A percentile compares a stretch with the other conserved stretches of the same genome.
Evolutionary conservation across 2,888 invertebrate genomes (phyloP).

Genomic region (Pediacus dermestoides): DNA sequence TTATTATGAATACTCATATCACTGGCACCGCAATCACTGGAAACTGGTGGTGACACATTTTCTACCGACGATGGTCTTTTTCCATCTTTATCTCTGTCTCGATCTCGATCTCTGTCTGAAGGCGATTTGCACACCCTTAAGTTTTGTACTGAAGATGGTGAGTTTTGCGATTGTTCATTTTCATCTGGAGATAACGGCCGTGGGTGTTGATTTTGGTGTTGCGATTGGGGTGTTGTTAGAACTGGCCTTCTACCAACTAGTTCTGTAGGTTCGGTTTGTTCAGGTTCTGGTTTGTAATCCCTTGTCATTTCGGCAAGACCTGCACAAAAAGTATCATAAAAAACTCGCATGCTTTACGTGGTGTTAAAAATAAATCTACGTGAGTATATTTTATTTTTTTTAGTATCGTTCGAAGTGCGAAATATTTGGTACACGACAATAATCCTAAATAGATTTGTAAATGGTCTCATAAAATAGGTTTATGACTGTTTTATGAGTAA

Average conservation of each 20-base stretch:
- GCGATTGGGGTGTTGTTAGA: slow-evolving; percentile 26
- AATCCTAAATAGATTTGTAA: slow-evolving; percentile 1
- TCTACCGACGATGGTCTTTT: slow-evolving; percentile 36
- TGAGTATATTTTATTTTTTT: too few relatives aligned
- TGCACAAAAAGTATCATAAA: slow-evolving; percentile 21
- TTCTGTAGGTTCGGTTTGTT: slow-evolving; percentile 49
- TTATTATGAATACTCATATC: slow-evolving; percentile 57
- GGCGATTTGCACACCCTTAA: slow-evolving; percentile 33
- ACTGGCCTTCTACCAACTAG: slow-evolving; percentile 38
- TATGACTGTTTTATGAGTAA: background rate
- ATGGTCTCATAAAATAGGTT: background rate
- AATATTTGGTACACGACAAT: background rate
- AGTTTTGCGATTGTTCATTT: slow-evolving; percentile 18
- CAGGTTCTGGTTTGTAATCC: slow-evolving; percentile 47
- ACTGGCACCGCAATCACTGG: slow-evolving; percentile 52
- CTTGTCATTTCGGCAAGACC: slow-evolving; percentile 84
- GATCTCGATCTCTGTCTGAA: slow-evolving; percentile 22
- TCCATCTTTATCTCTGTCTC: slow-evolving; percentile 25
- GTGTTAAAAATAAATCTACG: too few relatives aligned
- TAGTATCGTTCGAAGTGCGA: slow-evolving; percentile 1
- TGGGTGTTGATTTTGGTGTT: slow-evolving; percentile 35
- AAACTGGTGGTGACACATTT: slow-evolving; percentile 31
- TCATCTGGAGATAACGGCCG: slow-evolving; percentile 23
- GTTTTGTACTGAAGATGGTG: slow-evolving; percentile 28
- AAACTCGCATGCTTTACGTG: too few relatives aligned